Base-by-base conservation (phyloP, 2,888 invertebrate genomes). In the Torymus auratus region DNA sequence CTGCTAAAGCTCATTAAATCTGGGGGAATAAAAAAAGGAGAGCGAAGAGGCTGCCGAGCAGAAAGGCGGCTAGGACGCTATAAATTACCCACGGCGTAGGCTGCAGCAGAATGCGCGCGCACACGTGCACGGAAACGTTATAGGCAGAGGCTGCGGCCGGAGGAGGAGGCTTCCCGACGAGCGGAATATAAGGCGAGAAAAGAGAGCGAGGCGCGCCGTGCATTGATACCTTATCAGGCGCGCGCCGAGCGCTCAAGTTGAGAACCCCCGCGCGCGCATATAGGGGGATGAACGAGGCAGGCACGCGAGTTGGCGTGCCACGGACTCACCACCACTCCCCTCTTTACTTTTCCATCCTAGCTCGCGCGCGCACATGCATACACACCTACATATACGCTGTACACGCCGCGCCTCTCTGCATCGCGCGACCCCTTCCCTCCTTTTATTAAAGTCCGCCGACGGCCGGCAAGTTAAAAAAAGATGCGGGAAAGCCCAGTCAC, bases 251-350 rank as follows among this genome's bases (percentile, higher is more conserved):
- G 77, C 65, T n/a, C 3, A 82, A 84, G 86, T 87, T 89, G 88
- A 87, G 88, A 88, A 89, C 89, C 88, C 65, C 83, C 82, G 64
- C 17, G 41, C 41, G 50, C 12, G 87, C 87, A 28, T 28, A 28
- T 28, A 28, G 81, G 86, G 89, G 88, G 89, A 88, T 88, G 88
- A 85, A 86, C 86, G 85, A 87, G 28, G 86, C 90, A 87, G 28
- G 86, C 90, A 90, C 89, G 90, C 90, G 85, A 90, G 85, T 81
- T 90, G 85, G 90, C 90, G 89, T 90, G 90, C 87, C 87, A 85
- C 84, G 82, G 84, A 84, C 84, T 83, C 82, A 84, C 82, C 80
- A 52, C 58, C 58, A 12, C 53, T 2, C 53, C 53, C 13, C 14
- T 53, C 53, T 28, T 28, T 53, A 53, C 41, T 64, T 64, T 41